Evolutionary conservation across 2,113 vertebrate genomes (phyloP).

Genomic region (Dendrocopos noguchii): DNA sequence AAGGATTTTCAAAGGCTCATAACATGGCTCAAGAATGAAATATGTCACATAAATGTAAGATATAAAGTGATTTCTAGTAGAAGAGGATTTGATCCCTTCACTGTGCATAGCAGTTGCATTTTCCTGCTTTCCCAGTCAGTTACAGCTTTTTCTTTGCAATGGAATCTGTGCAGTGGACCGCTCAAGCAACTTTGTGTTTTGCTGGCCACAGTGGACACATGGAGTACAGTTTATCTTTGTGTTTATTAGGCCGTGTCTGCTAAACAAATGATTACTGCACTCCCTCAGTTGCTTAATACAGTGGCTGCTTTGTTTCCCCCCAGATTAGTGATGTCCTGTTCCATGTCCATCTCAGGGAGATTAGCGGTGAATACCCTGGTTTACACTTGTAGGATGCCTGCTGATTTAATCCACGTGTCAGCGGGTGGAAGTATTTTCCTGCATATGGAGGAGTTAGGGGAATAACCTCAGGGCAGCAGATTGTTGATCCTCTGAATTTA

Average conservation of each 20-base stretch:
- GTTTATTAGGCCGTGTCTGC: background rate
- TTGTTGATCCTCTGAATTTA: background rate
- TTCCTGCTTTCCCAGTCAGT: background rate
- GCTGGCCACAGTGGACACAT: background rate
- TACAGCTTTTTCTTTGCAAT: background rate
- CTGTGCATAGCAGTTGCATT: background rate
- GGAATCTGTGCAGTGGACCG: background rate
- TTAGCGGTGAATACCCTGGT: background rate
- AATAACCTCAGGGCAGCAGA: background rate
- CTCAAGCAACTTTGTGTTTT: background rate
- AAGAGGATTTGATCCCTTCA: background rate
- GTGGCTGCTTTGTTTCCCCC: background rate
- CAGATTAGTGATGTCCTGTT: conserved; percentile 8
- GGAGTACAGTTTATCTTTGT: background rate
- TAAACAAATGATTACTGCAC: background rate
- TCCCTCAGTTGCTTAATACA: background rate
- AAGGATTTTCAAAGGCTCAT: background rate
- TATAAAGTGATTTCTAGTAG: background rate
- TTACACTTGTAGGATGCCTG: background rate
- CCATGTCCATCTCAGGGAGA: background rate
- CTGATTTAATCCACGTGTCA: background rate
- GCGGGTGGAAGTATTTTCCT: background rate
- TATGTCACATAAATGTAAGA: background rate
- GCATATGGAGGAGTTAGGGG: background rate
- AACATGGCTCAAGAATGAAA: background rate